phyloP scores from a whole-genome alignment of 2,888 invertebrate genomes.

The Pegoplata infirma region DNA sequence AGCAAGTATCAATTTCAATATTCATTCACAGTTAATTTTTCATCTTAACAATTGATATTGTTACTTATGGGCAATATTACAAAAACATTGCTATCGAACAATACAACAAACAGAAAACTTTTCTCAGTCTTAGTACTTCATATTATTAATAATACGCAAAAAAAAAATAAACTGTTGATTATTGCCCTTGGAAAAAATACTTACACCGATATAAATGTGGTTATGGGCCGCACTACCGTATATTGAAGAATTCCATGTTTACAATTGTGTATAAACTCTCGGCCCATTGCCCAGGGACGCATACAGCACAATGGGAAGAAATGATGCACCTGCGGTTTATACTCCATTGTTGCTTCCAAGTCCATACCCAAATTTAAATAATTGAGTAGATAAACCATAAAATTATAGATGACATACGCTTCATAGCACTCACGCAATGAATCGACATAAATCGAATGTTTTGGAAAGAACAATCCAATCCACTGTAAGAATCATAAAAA shows the following conservation, averaged over 20 bases:
- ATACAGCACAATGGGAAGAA: slow-evolving; percentile 95
- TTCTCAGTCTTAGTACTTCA: neutral
- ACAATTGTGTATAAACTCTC: slow-evolving; percentile 94
- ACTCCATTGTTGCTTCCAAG: slow-evolving; percentile 88
- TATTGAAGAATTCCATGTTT: slow-evolving; percentile 98
- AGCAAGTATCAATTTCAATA: no score
- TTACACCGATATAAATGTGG: slow-evolving; percentile 93
- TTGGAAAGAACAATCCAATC: slow-evolving; percentile 89
- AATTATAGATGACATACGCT: slow-evolving; percentile 98
- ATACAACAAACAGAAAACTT: neutral
- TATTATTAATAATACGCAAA: neutral
- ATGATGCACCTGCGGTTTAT: slow-evolving; percentile 90
- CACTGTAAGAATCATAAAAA: slow-evolving; percentile 70
- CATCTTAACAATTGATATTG: no score
- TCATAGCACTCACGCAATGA: slow-evolving; percentile 97
- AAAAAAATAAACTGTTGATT: neutral
- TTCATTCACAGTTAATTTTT: no score
- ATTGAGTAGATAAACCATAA: slow-evolving; percentile 95
- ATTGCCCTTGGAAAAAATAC: slow-evolving; percentile 71
- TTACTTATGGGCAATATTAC: no score
- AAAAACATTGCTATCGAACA: neutral
- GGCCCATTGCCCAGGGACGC: slow-evolving; percentile 95
- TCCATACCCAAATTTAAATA: slow-evolving; percentile 93
- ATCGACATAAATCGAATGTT: slow-evolving; percentile 94
- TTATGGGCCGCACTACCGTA: slow-evolving; percentile 92